phyloP scores from a whole-genome alignment of 1,140 invertebrate genomes.

The Argopecten irradians region DNA sequence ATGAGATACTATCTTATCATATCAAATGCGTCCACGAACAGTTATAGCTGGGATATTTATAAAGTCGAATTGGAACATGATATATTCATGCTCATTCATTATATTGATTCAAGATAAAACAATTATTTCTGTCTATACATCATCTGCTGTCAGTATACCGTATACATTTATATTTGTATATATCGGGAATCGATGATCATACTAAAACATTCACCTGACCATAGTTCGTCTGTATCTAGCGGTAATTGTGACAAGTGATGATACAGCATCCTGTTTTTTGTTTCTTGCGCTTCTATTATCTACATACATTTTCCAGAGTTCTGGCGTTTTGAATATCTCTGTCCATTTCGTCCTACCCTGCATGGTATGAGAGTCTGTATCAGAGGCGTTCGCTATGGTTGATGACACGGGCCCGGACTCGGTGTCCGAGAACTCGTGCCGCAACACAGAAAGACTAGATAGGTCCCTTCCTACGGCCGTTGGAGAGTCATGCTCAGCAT shows the following conservation, averaged over 20 bases:
- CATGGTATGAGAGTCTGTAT: not conserved
- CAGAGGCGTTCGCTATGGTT: constrained; percentile 34
- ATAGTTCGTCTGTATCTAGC: constrained; percentile 31
- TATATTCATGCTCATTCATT: too few species aligned
- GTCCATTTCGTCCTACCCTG: constrained; percentile 33
- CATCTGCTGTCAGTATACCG: too few species aligned
- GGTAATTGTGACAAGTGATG: constrained; percentile 27
- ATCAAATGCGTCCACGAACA: too few species aligned
- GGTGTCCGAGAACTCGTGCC: not conserved
- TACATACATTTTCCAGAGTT: constrained; percentile 44
- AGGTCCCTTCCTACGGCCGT: not conserved
- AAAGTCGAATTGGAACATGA: too few species aligned
- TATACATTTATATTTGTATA: too few species aligned
- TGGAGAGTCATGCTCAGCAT: not conserved
- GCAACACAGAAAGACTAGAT: not conserved
- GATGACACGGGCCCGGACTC: constrained; percentile 37
- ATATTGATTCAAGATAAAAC: too few species aligned
- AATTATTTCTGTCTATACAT: too few species aligned
- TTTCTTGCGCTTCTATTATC: not conserved
- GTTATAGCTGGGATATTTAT: too few species aligned
- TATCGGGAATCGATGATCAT: too few species aligned
- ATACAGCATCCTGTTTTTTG: not conserved
- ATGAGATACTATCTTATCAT: too few species aligned
- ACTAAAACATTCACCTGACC: not conserved
- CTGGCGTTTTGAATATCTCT: constrained; percentile 48